phyloP scores from a whole-genome alignment of 2,888 invertebrate species.

The Allacma fusca region DNA sequence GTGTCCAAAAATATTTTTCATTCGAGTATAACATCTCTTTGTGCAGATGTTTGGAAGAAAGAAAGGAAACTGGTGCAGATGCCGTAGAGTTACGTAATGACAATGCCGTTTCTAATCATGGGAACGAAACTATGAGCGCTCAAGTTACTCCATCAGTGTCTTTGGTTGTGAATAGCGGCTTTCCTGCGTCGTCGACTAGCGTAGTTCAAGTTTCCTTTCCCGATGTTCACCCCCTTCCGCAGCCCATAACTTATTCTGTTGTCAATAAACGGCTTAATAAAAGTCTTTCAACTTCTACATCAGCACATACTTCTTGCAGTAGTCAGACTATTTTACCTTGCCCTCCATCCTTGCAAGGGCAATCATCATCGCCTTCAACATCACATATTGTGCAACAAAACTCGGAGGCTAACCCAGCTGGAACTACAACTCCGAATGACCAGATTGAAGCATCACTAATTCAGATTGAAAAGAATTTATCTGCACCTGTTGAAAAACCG shows the following conservation, averaged over 20 bases:
- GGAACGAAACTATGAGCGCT: background rate
- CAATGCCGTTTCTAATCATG: background rate
- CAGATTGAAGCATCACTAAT: background rate
- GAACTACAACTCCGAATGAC: background rate
- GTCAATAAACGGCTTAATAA: background rate
- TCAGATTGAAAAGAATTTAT: background rate
- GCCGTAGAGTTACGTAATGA: background rate
- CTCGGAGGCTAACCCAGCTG: background rate
- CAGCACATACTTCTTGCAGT: background rate
- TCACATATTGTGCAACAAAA: background rate
- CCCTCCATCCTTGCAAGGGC: background rate
- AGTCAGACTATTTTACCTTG: background rate
- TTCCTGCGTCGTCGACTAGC: slow-evolving; percentile 18
- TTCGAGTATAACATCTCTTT: background rate
- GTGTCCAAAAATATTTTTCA: no score
- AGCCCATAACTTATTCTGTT: background rate
- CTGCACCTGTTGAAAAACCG: background rate
- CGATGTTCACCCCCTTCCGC: background rate
- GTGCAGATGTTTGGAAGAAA: background rate
- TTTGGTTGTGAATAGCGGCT: slow-evolving; percentile 18
- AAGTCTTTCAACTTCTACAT: background rate
- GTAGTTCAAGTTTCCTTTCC: slow-evolving; percentile 27
- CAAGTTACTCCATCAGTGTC: slow-evolving; percentile 23
- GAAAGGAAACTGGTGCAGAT: background rate
- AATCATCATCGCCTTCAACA: background rate